A percentile compares a stretch with the other conserved stretches of the same genome.
Conservation (phyloP, 1,140 invertebrate species). For the Procambarus virginalis region DNA sequence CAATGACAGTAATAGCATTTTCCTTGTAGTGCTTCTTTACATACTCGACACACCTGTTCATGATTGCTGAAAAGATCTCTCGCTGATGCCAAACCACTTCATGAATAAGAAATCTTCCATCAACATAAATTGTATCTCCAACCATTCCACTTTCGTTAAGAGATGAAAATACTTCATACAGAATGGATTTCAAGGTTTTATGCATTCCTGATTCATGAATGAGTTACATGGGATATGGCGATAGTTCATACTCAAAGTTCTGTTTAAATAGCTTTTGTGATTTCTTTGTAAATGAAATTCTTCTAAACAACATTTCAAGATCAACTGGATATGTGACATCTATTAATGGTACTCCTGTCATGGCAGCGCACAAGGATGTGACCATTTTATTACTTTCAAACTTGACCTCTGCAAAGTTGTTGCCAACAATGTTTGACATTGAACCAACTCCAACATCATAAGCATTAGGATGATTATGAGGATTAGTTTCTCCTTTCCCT, state of each 20-base stretch:
- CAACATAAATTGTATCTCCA: constrained; percentile 38
- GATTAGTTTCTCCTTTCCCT: constrained; percentile 26
- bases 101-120: constrained; percentile 22
- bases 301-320: constrained; percentile 40
- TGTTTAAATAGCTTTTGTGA: constrained; percentile 47
- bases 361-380: constrained; percentile 31
- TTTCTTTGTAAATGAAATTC: constrained; percentile 54
- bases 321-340: constrained; percentile 34
- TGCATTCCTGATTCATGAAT: constrained; percentile 37
- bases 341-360: constrained; percentile 35
- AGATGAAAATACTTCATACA: constrained; percentile 42
- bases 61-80: constrained; percentile 11
- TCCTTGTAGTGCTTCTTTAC: constrained; percentile 43
- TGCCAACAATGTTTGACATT: constrained; percentile 42
- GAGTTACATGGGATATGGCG: constrained; percentile 16
- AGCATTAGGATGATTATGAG: constrained; percentile 39
- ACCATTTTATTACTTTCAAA: constrained; percentile 6
- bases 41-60: constrained; percentile 22
- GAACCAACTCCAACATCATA: constrained; percentile 27
- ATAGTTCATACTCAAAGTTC: constrained; percentile 45
- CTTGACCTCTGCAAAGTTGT: constrained; percentile 34
- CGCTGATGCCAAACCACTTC: constrained; percentile 20
- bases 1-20: background rate
- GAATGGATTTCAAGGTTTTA: constrained; percentile 28
- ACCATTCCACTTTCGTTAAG: constrained; percentile 23